Percentiles rank a stretch among this genome's conserved stretches.
These are phyloP conservation scores for Aptenodytes forsteri DNA, from an alignment of 2,113 vertebrate species.

Conservation along the genomic window DNA sequence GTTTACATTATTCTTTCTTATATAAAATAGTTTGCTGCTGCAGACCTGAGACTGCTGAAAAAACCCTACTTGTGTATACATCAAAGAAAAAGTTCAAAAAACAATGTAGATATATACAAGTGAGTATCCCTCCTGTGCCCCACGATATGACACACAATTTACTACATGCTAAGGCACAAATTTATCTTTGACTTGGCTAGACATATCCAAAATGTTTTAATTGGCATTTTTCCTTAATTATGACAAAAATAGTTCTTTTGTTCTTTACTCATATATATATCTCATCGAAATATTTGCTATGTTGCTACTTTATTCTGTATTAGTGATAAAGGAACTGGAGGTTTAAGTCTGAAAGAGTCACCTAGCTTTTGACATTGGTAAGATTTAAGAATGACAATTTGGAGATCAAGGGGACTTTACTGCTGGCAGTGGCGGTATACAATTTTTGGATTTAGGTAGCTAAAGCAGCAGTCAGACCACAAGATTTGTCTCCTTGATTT, in stretches of 20 bases:
- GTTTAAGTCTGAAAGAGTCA: neutral
- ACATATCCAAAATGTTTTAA: neutral
- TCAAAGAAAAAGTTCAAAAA: neutral
- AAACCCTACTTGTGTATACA: neutral
- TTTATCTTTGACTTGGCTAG: neutral
- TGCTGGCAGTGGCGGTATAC: neutral
- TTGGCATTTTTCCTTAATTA: neutral
- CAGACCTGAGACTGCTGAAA: neutral
- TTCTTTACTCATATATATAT: neutral
- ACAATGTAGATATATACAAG: neutral
- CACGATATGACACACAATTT: neutral
- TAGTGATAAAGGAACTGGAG: neutral
- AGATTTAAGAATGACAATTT: constrained; percentile 12
- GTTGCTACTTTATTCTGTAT: neutral
- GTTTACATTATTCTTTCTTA: neutral
- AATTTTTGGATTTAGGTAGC: constrained; percentile 42
- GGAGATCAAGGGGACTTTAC: constrained; percentile 23
- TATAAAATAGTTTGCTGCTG: neutral
- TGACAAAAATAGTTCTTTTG: neutral
- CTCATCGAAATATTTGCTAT: neutral
- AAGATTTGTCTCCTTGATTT: neutral
- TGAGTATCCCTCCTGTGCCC: neutral
- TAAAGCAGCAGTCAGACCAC: neutral
- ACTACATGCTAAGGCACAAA: neutral
- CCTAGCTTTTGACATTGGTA: neutral